phyloP scores from a whole-genome alignment of 23 tunicate species.

The Diplosoma virens region DNA sequence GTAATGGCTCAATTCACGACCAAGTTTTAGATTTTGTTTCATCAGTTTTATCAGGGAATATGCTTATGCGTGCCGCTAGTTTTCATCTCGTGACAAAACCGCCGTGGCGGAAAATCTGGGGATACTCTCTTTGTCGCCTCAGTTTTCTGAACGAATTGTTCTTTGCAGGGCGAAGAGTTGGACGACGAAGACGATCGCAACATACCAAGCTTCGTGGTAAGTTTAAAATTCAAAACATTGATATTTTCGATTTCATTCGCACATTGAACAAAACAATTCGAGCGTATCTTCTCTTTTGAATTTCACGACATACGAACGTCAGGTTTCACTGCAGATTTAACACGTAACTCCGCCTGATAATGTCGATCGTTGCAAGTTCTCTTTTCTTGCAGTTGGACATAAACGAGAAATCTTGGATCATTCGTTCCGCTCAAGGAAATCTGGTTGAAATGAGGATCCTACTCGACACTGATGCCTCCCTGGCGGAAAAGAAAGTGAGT shows the following conservation, averaged over 20 bases:
- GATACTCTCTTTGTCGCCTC: too few species aligned
- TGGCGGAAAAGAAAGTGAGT: constrained; percentile 62
- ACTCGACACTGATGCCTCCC: constrained; percentile 50
- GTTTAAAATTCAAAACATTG: background rate
- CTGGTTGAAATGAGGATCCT: constrained; percentile 78
- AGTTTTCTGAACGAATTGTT: too few species aligned
- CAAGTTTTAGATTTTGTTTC: too few species aligned
- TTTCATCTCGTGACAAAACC: too few species aligned
- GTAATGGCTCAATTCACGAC: too few species aligned
- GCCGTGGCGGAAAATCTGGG: too few species aligned
- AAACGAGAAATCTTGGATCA: constrained; percentile 70
- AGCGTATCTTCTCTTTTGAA: background rate
- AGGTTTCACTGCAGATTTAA: background rate
- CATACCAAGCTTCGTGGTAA: constrained; percentile 34
- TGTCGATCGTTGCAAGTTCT: too few species aligned
- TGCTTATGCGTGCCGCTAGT: too few species aligned
- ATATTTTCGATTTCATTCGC: background rate
- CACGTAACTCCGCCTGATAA: background rate
- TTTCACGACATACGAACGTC: background rate
- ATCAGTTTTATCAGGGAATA: too few species aligned
- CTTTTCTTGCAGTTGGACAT: constrained; percentile 33
- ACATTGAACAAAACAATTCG: background rate
- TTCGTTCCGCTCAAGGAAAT: constrained; percentile 52
- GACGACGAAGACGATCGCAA: constrained; percentile 54
- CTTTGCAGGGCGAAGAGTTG: constrained; percentile 44